Base-by-base conservation (phyloP, 2,888 invertebrate genomes). In the Microctonus hyperodae region DNA sequence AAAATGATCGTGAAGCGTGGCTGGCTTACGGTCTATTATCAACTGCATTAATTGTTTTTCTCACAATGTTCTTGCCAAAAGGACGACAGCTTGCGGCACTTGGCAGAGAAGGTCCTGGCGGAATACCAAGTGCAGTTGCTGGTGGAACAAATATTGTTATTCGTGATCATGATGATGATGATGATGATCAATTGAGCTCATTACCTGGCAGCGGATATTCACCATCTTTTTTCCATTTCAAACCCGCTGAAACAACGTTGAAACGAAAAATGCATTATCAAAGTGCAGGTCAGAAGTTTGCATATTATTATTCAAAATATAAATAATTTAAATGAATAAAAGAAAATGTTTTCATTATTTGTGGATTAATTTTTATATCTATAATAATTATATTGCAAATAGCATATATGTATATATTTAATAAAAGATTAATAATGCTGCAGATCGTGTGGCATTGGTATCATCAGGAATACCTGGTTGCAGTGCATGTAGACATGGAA, bases 51-150 rank as follows among this genome's bases (percentile, higher is more conserved):
- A 90, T 95, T 55, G 91, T 96, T 62, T 95, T 97, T 85, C 89
- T 95, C 75, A 91, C 96, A 66, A 96, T 97, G 96, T 97, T 97
- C 85, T 91, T 96, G 86, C 92, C 96, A 35, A 96, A 94, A 86
- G 96, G 96, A 33, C 88, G 96, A 48, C 95, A 97, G 78, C 86
- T 97, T 77, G 96, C 96, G 0, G 96, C 96, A 57, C 90, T 96
- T 87, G 96, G 96, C 56, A 92, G 95, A 77, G 95, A 96, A 79
- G 94, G 93, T 13, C 73, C 77, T 16, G 66, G 73, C 20, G 74
- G 74, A 16, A 63, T 65, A 10, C 55, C 65, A 55, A 63, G 58
- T 50, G 69, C 67, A 20, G 64, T 69, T 28, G 72, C 73, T 20
- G 72, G 70, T 10, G 71, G 73, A 22, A 69, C 72, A 5, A 74